Conservation (phyloP, 2,113 vertebrate genomes). For the Rousettus leschenaultii region DNA sequence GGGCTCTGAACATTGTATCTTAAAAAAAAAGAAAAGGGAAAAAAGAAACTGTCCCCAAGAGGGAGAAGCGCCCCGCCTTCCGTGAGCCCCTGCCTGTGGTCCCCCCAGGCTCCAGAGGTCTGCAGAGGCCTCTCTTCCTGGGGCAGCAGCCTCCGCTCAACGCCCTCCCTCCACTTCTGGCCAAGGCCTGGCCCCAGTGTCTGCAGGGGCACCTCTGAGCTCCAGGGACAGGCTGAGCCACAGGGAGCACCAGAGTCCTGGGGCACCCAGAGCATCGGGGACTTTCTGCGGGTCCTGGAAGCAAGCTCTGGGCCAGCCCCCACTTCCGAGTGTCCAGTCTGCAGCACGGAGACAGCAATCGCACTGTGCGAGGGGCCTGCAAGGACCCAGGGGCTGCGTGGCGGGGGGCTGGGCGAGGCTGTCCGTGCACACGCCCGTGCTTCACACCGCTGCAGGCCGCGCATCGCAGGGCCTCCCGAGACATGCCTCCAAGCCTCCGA, state of each 20-base stretch:
- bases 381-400: slow-evolving; percentile 1
- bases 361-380: slow-evolving; percentile 40
- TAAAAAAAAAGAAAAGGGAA: neutral
- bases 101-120: slow-evolving; percentile 29
- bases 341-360: slow-evolving; percentile 51
- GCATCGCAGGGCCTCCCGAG: neutral
- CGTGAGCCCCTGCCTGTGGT: slow-evolving; percentile 19
- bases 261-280: neutral
- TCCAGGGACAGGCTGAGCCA: slow-evolving; percentile 16
- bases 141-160: neutral
- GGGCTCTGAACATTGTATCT: slow-evolving; percentile 66
- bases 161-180: neutral
- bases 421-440: neutral
- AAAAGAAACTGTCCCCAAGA: neutral
- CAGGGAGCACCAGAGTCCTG: neutral
- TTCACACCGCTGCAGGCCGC: slow-evolving; percentile 26
- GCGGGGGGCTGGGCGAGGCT: neutral
- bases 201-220: neutral
- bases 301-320: slow-evolving; percentile 46
- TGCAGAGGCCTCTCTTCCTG: neutral
- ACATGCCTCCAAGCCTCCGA: neutral
- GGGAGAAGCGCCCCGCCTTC: neutral
- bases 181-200: slow-evolving; percentile 2
- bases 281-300: neutral
- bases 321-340: slow-evolving; percentile 21